Evolutionary conservation across 2,797 vertebrate species (phyloP).

Genomic region (Leuciscus waleckii): DNA sequence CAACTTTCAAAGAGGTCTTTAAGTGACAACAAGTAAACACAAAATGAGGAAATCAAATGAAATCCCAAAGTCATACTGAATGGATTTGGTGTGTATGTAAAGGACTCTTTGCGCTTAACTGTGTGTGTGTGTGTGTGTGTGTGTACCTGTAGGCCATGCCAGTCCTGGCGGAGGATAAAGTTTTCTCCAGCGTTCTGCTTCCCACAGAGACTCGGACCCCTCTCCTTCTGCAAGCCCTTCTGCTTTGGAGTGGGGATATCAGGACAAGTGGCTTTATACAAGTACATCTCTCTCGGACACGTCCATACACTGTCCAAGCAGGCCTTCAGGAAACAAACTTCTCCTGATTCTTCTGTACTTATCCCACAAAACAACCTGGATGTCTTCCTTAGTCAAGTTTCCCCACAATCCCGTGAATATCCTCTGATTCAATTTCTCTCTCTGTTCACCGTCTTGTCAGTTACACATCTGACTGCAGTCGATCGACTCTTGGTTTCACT

Average conservation of each 20-base stretch:
- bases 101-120: not conserved
- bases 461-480: conserved; percentile 66
- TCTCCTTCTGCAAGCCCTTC: conserved; percentile 74
- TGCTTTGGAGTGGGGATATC: conserved; percentile 85
- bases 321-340: conserved; percentile 20
- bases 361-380: not conserved
- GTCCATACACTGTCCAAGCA: conserved; percentile 29
- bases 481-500: conserved; percentile 73
- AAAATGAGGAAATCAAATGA: conserved; percentile 49
- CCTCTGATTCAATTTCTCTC: conserved; percentile 23
- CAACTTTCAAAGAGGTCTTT: conserved; percentile 6
- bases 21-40: not conserved
- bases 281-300: conserved; percentile 79
- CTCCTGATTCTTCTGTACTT: not conserved
- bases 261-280: conserved; percentile 86
- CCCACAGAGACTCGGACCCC: conserved; percentile 64
- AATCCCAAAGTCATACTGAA: not conserved
- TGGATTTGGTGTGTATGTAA: not conserved
- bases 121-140: conserved; percentile 40
- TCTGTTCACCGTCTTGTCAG: conserved; percentile 67
- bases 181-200: conserved; percentile 58
- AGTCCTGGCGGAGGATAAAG: conserved; percentile 70
- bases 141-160: conserved; percentile 82
- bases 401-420: conserved; percentile 20
- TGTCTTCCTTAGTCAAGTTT: not conserved